Percentiles rank a stretch among this genome's conserved stretches.
Evolutionary conservation across 2,888 invertebrate genomes (phyloP).

Genomic region (Polymixis lichenea): DNA sequence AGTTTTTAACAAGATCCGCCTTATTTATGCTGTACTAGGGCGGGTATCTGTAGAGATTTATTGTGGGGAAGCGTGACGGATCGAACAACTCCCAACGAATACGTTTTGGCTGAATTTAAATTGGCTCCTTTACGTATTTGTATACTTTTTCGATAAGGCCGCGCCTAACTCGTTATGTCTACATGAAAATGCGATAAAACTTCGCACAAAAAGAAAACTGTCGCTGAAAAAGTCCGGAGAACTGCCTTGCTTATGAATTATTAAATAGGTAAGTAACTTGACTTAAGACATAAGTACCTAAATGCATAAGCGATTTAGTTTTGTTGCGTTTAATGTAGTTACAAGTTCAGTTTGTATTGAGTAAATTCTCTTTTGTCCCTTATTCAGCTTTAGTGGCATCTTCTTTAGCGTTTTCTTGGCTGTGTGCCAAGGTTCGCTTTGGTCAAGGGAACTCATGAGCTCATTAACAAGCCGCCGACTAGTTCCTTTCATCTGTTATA

Average conservation of each 20-base stretch:
- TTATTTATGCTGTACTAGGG: constrained; percentile 88
- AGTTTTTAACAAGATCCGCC: constrained; percentile 89
- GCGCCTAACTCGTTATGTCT: constrained; percentile 62
- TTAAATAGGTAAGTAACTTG: constrained; percentile 56
- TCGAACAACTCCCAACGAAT: constrained; percentile 82
- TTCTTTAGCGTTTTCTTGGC: constrained; percentile 62
- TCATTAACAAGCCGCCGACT: constrained; percentile 56
- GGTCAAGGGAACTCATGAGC: constrained; percentile 60
- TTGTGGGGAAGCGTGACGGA: constrained; percentile 87
- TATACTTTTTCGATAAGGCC: constrained; percentile 66
- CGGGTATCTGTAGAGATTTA: constrained; percentile 85
- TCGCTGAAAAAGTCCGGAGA: constrained; percentile 47
- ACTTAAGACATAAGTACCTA: constrained; percentile 33
- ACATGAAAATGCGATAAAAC: constrained; percentile 65
- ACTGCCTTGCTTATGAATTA: constrained; percentile 62
- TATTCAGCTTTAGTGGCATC: constrained; percentile 40
- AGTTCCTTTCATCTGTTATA: constrained; percentile 62
- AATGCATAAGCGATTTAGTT: constrained; percentile 55
- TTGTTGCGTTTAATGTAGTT: constrained; percentile 51
- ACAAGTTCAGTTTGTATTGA: constrained; percentile 42
- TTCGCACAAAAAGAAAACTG: constrained; percentile 52
- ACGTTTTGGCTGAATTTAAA: constrained; percentile 83
- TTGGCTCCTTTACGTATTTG: constrained; percentile 77
- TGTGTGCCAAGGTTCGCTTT: constrained; percentile 43
- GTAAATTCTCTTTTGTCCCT: constrained; percentile 43